phyloP scores from a whole-genome alignment of 2,888 invertebrate genomes.

The Noctua janthina region DNA sequence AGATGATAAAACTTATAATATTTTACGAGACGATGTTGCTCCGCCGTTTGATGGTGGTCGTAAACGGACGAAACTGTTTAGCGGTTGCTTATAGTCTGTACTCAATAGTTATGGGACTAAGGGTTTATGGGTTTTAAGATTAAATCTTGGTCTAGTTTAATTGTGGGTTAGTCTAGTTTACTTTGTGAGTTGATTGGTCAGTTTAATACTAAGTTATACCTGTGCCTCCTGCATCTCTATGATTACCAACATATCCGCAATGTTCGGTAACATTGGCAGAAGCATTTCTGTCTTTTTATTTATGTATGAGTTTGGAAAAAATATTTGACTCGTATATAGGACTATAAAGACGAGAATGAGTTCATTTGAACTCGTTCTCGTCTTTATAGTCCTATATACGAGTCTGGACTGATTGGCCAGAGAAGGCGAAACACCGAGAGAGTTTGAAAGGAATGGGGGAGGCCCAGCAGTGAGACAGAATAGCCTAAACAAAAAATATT shows the following conservation, averaged over 20 bases:
- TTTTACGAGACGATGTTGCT: conserved; percentile 42
- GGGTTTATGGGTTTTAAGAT: conserved; percentile 43
- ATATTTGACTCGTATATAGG: too few species aligned
- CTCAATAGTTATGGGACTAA: conserved; percentile 13
- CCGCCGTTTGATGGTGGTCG: conserved; percentile 40
- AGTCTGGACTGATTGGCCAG: too few species aligned
- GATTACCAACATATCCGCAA: not conserved
- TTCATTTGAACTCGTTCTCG: too few species aligned
- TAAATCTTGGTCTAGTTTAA: conserved; percentile 12
- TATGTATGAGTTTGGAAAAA: too few species aligned
- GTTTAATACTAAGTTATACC: not conserved
- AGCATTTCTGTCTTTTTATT: not conserved
- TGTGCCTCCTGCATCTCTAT: too few species aligned
- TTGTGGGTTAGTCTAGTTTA: conserved; percentile 19
- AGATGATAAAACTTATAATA: conserved; percentile 56
- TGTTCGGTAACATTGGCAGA: not conserved
- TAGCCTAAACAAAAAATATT: too few species aligned
- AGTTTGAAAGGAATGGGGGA: too few species aligned
- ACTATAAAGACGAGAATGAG: too few species aligned
- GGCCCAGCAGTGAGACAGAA: too few species aligned
- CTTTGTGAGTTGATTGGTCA: not conserved
- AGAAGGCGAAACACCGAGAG: too few species aligned
- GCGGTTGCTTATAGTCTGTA: conserved; percentile 14
- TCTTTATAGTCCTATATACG: too few species aligned
- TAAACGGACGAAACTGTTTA: conserved; percentile 32